phyloP scores from a whole-genome alignment of 2,113 vertebrate genomes.

The Zosterops hypoxanthus region DNA sequence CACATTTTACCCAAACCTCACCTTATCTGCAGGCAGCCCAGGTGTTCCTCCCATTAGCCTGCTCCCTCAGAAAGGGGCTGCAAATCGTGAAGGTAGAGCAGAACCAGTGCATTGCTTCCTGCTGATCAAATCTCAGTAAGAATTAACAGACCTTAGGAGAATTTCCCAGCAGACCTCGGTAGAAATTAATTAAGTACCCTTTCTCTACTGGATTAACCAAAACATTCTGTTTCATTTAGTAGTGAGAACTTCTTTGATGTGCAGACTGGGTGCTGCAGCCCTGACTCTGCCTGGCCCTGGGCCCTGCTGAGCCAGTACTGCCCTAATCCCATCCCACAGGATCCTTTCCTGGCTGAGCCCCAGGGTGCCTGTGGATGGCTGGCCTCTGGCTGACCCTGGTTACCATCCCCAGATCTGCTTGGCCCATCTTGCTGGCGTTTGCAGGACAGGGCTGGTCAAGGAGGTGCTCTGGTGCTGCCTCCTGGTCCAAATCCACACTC shows the following conservation, averaged over 20 bases:
- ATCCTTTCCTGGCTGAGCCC: neutral
- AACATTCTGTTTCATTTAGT: neutral
- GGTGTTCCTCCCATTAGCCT: neutral
- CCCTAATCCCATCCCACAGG: too few relatives aligned
- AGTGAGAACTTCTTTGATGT: neutral
- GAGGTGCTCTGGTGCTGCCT: neutral
- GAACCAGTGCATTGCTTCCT: neutral
- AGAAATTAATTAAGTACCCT: slow-evolving; percentile 56
- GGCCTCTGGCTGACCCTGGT: accelerated
- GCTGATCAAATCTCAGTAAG: slow-evolving; percentile 54
- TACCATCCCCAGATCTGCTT: neutral
- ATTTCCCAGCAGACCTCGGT: slow-evolving; percentile 40
- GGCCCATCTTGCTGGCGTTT: neutral
- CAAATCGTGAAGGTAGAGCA: neutral
- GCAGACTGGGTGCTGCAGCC: neutral
- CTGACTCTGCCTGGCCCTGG: neutral
- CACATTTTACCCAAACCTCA: neutral
- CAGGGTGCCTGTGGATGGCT: accelerated
- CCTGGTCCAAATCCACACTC: neutral
- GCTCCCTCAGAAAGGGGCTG: neutral
- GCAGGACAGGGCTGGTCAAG: neutral
- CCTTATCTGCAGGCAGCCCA: neutral
- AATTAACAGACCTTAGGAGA: slow-evolving; percentile 64
- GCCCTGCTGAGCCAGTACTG: accelerated
- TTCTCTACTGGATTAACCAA: slow-evolving; percentile 33